These are phyloP conservation scores for Laticauda colubrina DNA, from an alignment of 2,113 vertebrate species.

Conservation along the genomic window DNA sequence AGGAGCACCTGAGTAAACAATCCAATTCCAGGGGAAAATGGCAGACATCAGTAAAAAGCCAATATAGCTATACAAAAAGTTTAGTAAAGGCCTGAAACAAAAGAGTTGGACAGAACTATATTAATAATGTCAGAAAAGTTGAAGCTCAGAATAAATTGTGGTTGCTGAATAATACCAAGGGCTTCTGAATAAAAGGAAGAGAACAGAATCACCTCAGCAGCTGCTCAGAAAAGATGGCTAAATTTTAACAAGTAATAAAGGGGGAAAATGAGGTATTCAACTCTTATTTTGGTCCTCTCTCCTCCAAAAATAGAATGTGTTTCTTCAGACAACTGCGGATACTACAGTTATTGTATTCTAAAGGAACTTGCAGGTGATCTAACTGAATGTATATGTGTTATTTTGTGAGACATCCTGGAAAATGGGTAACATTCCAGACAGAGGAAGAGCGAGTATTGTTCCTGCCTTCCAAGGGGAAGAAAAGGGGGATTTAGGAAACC, in stretches of 20 bases:
- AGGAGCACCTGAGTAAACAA: not conserved
- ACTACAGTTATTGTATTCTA: not conserved
- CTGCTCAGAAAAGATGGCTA: not conserved
- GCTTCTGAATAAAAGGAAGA: not conserved
- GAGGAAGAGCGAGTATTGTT: not conserved
- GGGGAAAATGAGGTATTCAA: not conserved
- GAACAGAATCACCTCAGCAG: not conserved
- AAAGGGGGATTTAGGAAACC: not conserved
- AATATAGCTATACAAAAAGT: not conserved
- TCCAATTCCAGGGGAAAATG: not conserved
- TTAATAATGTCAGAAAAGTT: not conserved
- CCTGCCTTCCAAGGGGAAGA: not conserved
- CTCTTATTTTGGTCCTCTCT: not conserved
- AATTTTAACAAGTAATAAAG: not conserved
- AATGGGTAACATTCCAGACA: not conserved
- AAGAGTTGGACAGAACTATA: not conserved
- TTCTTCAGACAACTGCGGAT: not conserved
- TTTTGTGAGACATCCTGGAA: not conserved
- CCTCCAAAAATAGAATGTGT: not conserved
- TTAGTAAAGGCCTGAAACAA: not conserved
- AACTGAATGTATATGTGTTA: not conserved
- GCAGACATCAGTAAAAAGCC: not conserved
- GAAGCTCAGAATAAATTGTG: not conserved
- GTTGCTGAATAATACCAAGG: not conserved
- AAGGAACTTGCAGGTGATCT: not conserved